Evolutionary conservation across 2,797 vertebrate genomes (phyloP).

Genomic region (Arvicola amphibius): DNA sequence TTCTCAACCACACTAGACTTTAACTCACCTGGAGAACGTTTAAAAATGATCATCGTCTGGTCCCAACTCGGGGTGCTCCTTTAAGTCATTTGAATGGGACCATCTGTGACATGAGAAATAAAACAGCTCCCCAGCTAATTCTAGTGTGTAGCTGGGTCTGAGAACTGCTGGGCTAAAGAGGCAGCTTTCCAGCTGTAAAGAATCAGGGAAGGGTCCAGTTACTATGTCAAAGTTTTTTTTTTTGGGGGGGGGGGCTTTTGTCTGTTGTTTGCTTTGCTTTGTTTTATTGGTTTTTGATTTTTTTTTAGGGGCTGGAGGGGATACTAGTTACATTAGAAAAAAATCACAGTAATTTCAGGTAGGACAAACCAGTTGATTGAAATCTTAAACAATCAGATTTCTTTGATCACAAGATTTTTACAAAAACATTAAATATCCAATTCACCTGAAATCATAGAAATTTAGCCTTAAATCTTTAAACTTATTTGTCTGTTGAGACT

Average conservation of each 20-base stretch:
- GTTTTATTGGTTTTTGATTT: not conserved
- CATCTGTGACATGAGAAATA: slow-evolving; percentile 44
- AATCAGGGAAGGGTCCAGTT: not conserved
- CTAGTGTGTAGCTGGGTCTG: not conserved
- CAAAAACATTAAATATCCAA: not conserved
- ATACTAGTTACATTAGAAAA: not conserved
- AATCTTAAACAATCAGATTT: slow-evolving; percentile 55
- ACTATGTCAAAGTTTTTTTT: not conserved
- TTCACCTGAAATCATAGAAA: not conserved
- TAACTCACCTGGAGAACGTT: slow-evolving; percentile 40
- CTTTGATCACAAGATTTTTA: not conserved
- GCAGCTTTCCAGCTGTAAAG: slow-evolving; percentile 57
- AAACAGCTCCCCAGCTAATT: slow-evolving; percentile 12
- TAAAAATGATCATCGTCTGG: not conserved
- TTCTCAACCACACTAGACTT: not conserved
- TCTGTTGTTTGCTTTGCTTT: not conserved
- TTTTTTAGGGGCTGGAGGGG: not conserved
- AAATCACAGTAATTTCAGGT: not conserved
- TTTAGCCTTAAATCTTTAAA: not conserved
- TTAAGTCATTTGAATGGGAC: slow-evolving; percentile 55
- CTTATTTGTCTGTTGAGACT: slow-evolving; percentile 9
- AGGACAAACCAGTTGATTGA: not conserved
- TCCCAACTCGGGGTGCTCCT: not conserved
- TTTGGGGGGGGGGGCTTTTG: too few relatives aligned
- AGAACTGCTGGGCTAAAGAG: not conserved